Percentiles rank a stretch among this genome's conserved stretches.
Evolutionary conservation across 2,113 vertebrate genomes (phyloP).

Genomic region (Apeltes quadracus): DNA sequence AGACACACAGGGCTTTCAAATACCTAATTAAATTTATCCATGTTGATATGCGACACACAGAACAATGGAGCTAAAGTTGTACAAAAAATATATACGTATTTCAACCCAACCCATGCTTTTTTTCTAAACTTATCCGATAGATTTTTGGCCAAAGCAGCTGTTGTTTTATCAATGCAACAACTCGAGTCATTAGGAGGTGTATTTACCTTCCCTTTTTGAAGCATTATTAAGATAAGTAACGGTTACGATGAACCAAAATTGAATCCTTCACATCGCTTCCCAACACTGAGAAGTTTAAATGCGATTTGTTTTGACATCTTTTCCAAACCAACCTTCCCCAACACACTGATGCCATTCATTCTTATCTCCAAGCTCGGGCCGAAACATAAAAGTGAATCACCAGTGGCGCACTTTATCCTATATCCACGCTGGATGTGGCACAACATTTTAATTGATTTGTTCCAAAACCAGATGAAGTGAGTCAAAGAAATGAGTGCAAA

Average conservation of each 20-base stretch:
- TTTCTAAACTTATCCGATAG: background rate
- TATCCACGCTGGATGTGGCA: constrained; percentile 53
- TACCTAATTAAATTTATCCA: background rate
- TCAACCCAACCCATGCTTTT: background rate
- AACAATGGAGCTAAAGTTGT: background rate
- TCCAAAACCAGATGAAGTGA: constrained; percentile 68
- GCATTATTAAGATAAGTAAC: background rate
- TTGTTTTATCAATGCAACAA: background rate
- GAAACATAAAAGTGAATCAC: constrained; percentile 66
- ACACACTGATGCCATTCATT: constrained; percentile 35
- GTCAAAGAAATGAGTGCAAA: constrained; percentile 64
- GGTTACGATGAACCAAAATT: too few species aligned
- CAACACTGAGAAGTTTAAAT: constrained; percentile 5
- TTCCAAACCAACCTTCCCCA: constrained; percentile 24
- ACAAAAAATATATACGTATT: background rate
- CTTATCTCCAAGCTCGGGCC: constrained; percentile 71
- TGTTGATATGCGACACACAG: background rate
- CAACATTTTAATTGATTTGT: constrained; percentile 73
- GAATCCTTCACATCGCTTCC: background rate
- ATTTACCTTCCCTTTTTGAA: background rate
- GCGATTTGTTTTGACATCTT: constrained; percentile 36
- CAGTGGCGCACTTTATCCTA: constrained; percentile 43
- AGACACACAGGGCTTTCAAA: background rate
- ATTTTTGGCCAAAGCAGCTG: background rate
- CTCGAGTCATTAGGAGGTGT: background rate